Evolutionary conservation across 2,797 vertebrate genomes (phyloP), one percentile per base, ranked within the genome.

Genomic region (Microctenopoma lineatum): DNA sequence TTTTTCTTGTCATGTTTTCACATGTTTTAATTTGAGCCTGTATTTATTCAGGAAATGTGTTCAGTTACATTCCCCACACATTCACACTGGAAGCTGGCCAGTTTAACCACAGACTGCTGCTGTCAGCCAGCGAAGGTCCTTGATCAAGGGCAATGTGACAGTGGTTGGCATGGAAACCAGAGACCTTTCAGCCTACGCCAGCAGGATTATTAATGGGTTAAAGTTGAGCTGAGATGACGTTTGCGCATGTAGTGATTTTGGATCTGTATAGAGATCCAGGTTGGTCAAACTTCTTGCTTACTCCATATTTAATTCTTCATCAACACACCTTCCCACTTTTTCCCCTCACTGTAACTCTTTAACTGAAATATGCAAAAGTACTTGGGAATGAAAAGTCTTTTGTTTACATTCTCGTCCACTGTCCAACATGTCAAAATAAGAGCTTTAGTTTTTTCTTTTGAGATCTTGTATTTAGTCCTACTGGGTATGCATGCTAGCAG

Each of bases 111-210:
- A 66, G 51, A 51, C 59, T 26, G 54, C 54, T 54, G 16, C 51
- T 61, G 70, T 29, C 47, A 54, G 55, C 45, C 45, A 6, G 15
- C 21, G 14, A 61, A 29, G 18, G 51, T 50, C 45, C 14, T 51
- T 51, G 71, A 34, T 60, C 50, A 66, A 60, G 62, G 70, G 70
- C 62, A 66, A 25, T 66, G 62, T 36, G 42, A 1, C 55, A 53
- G 12, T 4, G 13, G 14, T 7, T 51, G 27, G 53, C 59, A 44
- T 13, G 34, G 25, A 42, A 41, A 41, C 50, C 2, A 7, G 13
- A 0, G 38, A 32, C 13, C 13, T 60, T 26, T 15, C 2, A 25
- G 1, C n/a, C 15, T 45, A 14, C 44, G 56, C 0, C 27, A 15
- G 38, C 18, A 13, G 3, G 26, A 1, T 16, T 26, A 26, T 15